Evolutionary conservation across 2,113 vertebrate species (phyloP), one percentile per base, ranked within the genome.

Genomic region (Thamnophis sirtalis): DNA sequence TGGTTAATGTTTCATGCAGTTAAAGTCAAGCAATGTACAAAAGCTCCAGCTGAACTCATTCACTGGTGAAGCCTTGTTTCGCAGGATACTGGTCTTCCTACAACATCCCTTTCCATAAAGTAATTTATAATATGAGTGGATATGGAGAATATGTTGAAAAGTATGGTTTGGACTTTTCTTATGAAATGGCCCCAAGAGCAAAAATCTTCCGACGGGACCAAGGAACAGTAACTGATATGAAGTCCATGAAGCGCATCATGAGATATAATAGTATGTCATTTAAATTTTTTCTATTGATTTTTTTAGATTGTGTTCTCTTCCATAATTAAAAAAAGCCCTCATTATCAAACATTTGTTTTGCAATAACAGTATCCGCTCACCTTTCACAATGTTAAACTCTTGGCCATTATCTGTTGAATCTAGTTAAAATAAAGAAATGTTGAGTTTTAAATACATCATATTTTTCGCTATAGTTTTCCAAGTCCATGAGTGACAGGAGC

Each of bases 61-160:
- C n/a, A 7, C 8, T 80, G 55, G 4, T 87, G 9, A 9, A 95
- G 91, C 94, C 48, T 96, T 88, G 93, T 85, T 85, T 89, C 93
- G 11, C 96, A 99, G 98, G 98, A 94, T 99, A 99, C 26, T 99
- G 98, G 98, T 98, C 98, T 9, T 99, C 98, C 33, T 99, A 99
- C 95, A 99, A 99, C 60, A 96, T 99, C 88, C 98, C 98, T 26
- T 99, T 98, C 95, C 98, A 99, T 89, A 91, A 96, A 88, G 98
- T 97, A 49, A 98, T 98, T 95, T 99, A 98, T 97, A 97, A 97
- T 94, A 96, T 97, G 96, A 99, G 98, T 84, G 98, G 98, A 6
- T 99, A 98, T 68, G 94, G 93, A 0, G 94, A 96, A 24, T 97
- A 98, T 0, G 98, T 98, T 93, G 87, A 95, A 93, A 97, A 97